These are phyloP conservation scores for Hiodon alosoides DNA, from an alignment of 2,113 vertebrate species.

Conservation along the genomic window DNA sequence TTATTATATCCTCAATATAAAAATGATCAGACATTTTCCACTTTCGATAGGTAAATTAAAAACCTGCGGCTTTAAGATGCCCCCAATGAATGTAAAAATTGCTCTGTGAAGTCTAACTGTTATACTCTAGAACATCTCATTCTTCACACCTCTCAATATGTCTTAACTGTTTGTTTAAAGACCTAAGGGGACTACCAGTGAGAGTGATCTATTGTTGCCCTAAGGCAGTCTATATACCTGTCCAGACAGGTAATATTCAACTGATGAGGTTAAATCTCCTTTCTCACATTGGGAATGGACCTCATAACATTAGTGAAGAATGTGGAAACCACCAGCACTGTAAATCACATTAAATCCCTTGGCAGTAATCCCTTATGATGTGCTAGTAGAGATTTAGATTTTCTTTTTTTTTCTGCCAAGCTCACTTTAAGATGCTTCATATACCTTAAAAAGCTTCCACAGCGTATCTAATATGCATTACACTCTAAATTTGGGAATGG, in stretches of 20 bases:
- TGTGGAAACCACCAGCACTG: slow-evolving; percentile 41
- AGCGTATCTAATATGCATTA: slow-evolving; percentile 59
- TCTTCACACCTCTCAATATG: slow-evolving; percentile 22
- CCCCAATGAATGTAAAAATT: slow-evolving; percentile 48
- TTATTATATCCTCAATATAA: slow-evolving; percentile 55
- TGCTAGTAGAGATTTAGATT: slow-evolving; percentile 55
- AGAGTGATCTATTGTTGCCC: slow-evolving; percentile 53
- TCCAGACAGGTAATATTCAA: slow-evolving; percentile 57
- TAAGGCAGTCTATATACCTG: slow-evolving; percentile 58
- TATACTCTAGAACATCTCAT: slow-evolving; percentile 18
- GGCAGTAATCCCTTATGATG: slow-evolving; percentile 59
- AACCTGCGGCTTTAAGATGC: slow-evolving; percentile 45
- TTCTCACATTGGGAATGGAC: slow-evolving; percentile 36
- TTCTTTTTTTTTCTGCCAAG: slow-evolving; percentile 64
- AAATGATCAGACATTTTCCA: slow-evolving; percentile 41
- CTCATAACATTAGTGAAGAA: slow-evolving; percentile 41
- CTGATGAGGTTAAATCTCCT: slow-evolving; percentile 37
- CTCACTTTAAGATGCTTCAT: slow-evolving; percentile 42
- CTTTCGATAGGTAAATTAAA: slow-evolving; percentile 60
- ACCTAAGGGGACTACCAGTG: slow-evolving; percentile 46
- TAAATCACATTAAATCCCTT: slow-evolving; percentile 54
- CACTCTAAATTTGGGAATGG: slow-evolving; percentile 64
- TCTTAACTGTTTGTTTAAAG: slow-evolving; percentile 44
- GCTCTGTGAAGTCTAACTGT: slow-evolving; percentile 12
- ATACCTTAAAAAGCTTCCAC: slow-evolving; percentile 46